These are phyloP conservation scores for Acrobasis repandana DNA, from an alignment of 2,888 invertebrate species.

Conservation along the genomic window DNA sequence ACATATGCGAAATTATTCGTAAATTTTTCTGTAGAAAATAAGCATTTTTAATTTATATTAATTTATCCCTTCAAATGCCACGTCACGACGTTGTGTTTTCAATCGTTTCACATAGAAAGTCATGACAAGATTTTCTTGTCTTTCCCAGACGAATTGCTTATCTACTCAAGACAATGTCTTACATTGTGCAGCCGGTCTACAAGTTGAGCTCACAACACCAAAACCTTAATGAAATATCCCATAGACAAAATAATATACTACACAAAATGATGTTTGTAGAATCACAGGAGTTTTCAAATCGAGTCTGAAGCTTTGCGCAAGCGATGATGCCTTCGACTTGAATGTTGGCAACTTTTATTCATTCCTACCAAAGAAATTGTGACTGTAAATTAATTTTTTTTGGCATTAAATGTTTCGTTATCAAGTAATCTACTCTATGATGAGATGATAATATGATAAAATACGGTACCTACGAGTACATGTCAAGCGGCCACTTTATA, in stretches of 20 bases:
- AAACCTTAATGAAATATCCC: constrained; percentile 39
- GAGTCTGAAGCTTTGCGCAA: constrained; percentile 25
- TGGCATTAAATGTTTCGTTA: neutral
- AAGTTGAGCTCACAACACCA: constrained; percentile 54
- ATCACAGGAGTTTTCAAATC: constrained; percentile 31
- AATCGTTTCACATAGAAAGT: too few species aligned
- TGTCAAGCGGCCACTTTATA: too few species aligned
- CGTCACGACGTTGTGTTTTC: too few species aligned
- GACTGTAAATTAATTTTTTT: too few species aligned
- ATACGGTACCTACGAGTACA: too few species aligned
- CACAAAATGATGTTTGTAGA: constrained; percentile 31
- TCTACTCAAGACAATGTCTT: constrained; percentile 3
- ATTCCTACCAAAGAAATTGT: constrained; percentile 8
- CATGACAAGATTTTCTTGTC: too few species aligned
- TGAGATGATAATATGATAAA: too few species aligned
- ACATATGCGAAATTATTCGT: too few species aligned
- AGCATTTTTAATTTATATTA: too few species aligned
- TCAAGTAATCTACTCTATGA: too few species aligned
- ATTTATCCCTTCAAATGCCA: too few species aligned
- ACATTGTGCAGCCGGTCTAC: constrained; percentile 9
- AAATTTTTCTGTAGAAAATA: too few species aligned
- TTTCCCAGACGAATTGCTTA: neutral
- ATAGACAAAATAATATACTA: constrained; percentile 28
- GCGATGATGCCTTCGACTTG: constrained; percentile 25
- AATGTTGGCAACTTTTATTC: constrained; percentile 1